These are phyloP conservation scores for Ailurus styani DNA, from an alignment of 2,113 vertebrate genomes.

Conservation along the genomic window DNA sequence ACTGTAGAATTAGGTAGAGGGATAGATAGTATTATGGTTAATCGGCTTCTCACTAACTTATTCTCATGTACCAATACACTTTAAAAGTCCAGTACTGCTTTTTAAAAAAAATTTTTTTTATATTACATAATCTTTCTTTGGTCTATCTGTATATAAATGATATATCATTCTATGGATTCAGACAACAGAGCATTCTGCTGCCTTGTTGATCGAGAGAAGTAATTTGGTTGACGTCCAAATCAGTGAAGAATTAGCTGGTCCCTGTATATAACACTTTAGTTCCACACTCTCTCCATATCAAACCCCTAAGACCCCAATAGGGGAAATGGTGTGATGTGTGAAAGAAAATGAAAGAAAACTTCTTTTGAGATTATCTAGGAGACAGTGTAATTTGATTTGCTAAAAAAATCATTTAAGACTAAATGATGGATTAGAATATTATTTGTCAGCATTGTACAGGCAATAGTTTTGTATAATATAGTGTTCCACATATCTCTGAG, in stretches of 20 bases:
- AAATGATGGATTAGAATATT: slow-evolving; percentile 34
- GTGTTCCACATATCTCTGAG: neutral
- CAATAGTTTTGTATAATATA: neutral
- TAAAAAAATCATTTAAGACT: slow-evolving; percentile 16
- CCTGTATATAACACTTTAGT: neutral
- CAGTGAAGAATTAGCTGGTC: slow-evolving; percentile 9
- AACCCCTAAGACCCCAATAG: neutral
- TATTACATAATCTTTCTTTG: neutral
- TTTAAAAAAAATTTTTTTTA: neutral
- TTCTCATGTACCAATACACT: neutral
- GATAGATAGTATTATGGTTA: neutral
- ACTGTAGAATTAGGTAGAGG: neutral
- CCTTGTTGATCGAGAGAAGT: slow-evolving; percentile 50
- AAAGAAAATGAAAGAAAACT: slow-evolving; percentile 30
- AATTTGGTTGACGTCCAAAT: slow-evolving; percentile 25
- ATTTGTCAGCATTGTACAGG: neutral
- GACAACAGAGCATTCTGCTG: neutral
- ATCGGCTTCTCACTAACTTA: neutral
- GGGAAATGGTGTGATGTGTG: neutral
- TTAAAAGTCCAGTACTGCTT: neutral
- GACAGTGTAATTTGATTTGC: neutral
- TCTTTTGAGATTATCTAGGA: neutral
- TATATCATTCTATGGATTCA: neutral
- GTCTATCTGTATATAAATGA: neutral
- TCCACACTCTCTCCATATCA: slow-evolving; percentile 18